Evolutionary conservation across 2,113 vertebrate genomes (phyloP).

Genomic region (Panurus biarmicus): DNA sequence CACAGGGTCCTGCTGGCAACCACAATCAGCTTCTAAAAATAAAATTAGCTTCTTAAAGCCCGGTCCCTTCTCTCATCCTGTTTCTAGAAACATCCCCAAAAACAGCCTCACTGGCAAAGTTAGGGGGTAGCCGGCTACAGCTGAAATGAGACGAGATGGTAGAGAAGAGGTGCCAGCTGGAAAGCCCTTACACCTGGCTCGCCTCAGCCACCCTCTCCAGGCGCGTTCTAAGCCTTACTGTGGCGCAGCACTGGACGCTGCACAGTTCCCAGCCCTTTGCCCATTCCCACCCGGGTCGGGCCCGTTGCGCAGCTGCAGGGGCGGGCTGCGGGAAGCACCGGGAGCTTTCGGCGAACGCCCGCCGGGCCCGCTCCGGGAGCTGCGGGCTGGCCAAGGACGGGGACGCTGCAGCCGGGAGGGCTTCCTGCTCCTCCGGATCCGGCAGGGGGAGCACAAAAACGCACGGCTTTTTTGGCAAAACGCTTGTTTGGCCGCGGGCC

Average conservation of each 20-base stretch:
- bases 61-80: accelerated
- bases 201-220: not conserved
- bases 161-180: not conserved
- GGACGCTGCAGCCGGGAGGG: accelerated
- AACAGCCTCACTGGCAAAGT: not conserved
- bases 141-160: not conserved
- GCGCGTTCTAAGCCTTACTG: accelerated
- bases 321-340: accelerated
- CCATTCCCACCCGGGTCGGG: accelerated
- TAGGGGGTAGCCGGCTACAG: accelerated
- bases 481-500: not conserved
- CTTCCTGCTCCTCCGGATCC: not conserved
- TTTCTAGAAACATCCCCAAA: not conserved
- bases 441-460: constrained; percentile 31
- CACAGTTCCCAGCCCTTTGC: not conserved
- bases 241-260: accelerated
- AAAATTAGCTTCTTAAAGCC: not conserved
- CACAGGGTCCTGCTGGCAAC: not conserved
- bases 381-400: too few relatives aligned
- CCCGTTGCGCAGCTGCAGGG: accelerated
- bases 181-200: not conserved
- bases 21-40: not conserved
- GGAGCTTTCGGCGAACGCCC: accelerated
- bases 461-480: not conserved
- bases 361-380: accelerated